Conservation (phyloP, 2,888 invertebrate genomes). For the Protophormia terraenovae region DNA sequence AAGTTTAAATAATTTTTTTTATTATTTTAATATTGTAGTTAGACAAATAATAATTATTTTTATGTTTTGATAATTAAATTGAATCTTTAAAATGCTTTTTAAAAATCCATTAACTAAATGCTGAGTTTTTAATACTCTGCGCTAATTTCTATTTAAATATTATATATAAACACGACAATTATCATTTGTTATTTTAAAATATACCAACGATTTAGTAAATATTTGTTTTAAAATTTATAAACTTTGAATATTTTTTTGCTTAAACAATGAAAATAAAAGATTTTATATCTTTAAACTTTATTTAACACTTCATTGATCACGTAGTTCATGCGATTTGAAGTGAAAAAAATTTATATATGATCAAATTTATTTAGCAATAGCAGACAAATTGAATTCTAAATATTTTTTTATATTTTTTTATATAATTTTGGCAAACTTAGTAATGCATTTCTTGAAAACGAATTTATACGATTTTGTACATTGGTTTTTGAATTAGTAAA, state of each 20-base stretch:
- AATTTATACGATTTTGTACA: too few relatives aligned
- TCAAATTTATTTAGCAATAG: too few relatives aligned
- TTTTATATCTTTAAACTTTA: background rate
- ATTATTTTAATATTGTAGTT: background rate
- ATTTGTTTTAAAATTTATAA: background rate
- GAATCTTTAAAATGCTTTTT: background rate
- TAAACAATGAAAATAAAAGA: background rate
- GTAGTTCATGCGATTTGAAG: background rate
- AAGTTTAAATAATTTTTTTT: too few relatives aligned
- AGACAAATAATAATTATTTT: too few relatives aligned
- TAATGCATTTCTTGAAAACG: too few relatives aligned
- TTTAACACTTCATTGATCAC: background rate
- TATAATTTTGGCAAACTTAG: too few relatives aligned
- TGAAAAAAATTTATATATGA: too few relatives aligned
- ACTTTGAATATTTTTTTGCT: background rate
- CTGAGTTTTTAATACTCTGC: too few relatives aligned
- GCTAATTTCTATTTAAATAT: constrained; percentile 9
- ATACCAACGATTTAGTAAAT: background rate
- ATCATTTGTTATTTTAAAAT: background rate
- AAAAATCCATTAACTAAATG: background rate
- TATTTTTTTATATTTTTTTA: too few relatives aligned
- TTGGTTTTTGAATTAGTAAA: too few relatives aligned
- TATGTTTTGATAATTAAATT: background rate
- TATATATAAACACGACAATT: background rate
- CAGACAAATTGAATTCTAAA: too few relatives aligned